phyloP scores from a whole-genome alignment of 2,888 invertebrate genomes.

The Drosophila histrio region DNA sequence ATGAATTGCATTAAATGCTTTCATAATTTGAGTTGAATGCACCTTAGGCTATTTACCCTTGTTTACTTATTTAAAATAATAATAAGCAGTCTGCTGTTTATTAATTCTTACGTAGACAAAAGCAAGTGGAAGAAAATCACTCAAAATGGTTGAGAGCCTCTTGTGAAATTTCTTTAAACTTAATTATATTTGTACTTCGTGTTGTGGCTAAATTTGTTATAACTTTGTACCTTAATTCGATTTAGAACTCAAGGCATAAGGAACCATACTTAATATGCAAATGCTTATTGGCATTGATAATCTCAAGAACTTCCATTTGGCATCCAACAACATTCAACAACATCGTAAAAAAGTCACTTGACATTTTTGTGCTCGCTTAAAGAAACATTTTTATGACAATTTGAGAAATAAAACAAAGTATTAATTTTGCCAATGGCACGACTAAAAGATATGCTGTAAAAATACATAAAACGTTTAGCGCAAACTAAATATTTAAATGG shows the following conservation, averaged over 20 bases:
- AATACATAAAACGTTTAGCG: too few relatives aligned
- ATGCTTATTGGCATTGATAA: slow-evolving; percentile 52
- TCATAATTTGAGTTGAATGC: slow-evolving; percentile 5
- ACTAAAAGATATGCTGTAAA: neutral
- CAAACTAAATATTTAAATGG: too few relatives aligned
- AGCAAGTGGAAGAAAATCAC: neutral
- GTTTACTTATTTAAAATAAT: slow-evolving; percentile 15
- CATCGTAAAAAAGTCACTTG: slow-evolving; percentile 59
- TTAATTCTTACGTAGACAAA: neutral
- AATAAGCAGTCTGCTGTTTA: slow-evolving; percentile 4
- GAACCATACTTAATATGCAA: slow-evolving; percentile 34
- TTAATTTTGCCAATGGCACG: neutral
- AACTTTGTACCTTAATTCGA: slow-evolving; percentile 4
- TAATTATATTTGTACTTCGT: slow-evolving; percentile 9
- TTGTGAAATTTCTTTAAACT: slow-evolving; percentile 10
- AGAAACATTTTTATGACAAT: slow-evolving; percentile 32
- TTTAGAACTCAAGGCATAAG: neutral
- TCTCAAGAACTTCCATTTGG: slow-evolving; percentile 40
- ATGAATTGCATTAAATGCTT: neutral
- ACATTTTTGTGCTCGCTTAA: slow-evolving; percentile 45
- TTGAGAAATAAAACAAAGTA: slow-evolving; percentile 2
- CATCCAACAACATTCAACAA: slow-evolving; percentile 25
- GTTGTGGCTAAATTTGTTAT: slow-evolving; percentile 14
- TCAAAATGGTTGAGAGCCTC: neutral
- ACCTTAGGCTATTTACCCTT: slow-evolving; percentile 8